These are phyloP conservation scores for Dipodomys ordii DNA, from an alignment of 2,113 vertebrate species.

Conservation along the genomic window DNA sequence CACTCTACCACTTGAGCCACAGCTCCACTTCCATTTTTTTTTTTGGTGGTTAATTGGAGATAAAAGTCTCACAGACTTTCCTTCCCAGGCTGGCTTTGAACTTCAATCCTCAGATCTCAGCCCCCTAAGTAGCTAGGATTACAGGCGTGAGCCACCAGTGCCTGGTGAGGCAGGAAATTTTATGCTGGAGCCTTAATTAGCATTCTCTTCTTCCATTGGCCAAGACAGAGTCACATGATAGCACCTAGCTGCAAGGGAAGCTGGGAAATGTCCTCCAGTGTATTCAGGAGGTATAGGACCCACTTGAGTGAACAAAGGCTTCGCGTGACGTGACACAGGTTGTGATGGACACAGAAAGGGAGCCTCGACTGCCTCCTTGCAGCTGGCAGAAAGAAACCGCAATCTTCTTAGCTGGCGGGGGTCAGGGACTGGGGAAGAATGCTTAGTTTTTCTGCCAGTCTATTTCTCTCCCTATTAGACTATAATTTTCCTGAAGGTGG, in stretches of 20 bases:
- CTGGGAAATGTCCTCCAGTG: slow-evolving; percentile 43
- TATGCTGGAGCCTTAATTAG: neutral
- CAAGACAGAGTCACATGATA: neutral
- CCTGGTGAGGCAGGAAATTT: neutral
- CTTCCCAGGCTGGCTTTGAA: too few relatives aligned
- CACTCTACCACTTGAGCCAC: too few relatives aligned
- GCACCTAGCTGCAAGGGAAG: slow-evolving; percentile 33
- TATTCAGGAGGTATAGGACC: neutral
- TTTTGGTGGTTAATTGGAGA: too few relatives aligned
- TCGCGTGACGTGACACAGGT: neutral
- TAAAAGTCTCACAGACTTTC: too few relatives aligned
- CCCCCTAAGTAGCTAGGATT: too few relatives aligned
- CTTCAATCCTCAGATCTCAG: too few relatives aligned
- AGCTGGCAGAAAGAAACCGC: neutral
- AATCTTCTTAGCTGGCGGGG: neutral
- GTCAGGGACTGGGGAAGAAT: neutral
- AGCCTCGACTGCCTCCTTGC: neutral
- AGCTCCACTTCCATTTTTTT: too few relatives aligned
- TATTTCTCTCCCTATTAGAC: neutral
- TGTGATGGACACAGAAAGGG: neutral
- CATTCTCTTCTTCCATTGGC: neutral
- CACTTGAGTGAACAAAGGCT: neutral
- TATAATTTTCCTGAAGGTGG: neutral
- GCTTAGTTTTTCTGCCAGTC: neutral
- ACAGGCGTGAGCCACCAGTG: too few relatives aligned